Percentiles rank a stretch among this genome's conserved stretches.
These are phyloP conservation scores for Caenorhabditis sulstoni DNA, from an alignment of 2,888 invertebrate species.

Conservation along the genomic window DNA sequence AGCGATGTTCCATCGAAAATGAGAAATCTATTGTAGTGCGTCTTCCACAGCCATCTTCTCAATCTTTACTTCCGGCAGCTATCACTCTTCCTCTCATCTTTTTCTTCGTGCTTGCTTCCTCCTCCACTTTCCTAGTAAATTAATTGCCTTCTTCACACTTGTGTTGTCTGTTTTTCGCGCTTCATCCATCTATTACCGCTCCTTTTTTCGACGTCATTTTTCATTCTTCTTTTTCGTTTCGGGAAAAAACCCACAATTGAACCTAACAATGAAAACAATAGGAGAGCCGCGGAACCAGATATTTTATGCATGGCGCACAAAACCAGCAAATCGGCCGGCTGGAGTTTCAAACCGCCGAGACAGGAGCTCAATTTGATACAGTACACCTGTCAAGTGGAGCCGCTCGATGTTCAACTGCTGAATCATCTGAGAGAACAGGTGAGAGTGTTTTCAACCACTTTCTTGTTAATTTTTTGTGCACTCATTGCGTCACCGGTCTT, in stretches of 20 bases:
- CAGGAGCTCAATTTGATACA: conserved; percentile 62
- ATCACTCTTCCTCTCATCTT: conserved; percentile 21
- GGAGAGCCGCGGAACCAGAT: conserved; percentile 37
- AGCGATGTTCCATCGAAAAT: conserved; percentile 18
- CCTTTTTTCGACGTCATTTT: conserved; percentile 35
- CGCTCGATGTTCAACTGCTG: conserved; percentile 58
- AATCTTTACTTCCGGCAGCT: conserved; percentile 22
- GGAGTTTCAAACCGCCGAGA: conserved; percentile 68
- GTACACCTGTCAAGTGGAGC: conserved; percentile 59
- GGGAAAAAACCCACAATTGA: conserved; percentile 16
- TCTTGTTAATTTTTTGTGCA: too few relatives aligned
- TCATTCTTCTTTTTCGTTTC: conserved; percentile 9
- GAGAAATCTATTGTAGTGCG: conserved; percentile 14
- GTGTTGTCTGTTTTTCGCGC: conserved; percentile 21
- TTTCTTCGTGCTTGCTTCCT: background rate
- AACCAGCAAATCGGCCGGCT: conserved; percentile 66
- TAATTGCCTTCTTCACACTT: conserved; percentile 46
- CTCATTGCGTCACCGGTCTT: conserved; percentile 14
- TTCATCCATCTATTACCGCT: conserved; percentile 30
- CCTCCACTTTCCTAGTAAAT: conserved; percentile 29
- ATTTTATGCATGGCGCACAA: conserved; percentile 65
- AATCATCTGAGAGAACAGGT: conserved; percentile 66
- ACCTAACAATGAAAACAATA: conserved; percentile 55
- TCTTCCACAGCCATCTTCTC: conserved; percentile 31
- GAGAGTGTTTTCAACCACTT: background rate